phyloP scores from a whole-genome alignment of 2,888 invertebrate species.

The Euzophera pinguis region DNA sequence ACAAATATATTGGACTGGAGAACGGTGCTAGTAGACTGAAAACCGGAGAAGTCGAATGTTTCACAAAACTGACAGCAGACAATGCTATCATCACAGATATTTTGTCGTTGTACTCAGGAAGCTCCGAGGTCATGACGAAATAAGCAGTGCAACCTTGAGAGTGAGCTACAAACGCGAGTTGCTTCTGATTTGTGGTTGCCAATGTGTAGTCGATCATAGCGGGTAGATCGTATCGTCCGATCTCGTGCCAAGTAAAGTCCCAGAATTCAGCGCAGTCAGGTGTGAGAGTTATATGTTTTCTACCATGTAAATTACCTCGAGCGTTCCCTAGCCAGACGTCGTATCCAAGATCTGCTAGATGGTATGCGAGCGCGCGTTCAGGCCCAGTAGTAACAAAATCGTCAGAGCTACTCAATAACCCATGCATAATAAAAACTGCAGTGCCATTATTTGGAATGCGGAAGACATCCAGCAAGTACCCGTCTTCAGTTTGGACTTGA shows the following conservation, averaged over 20 bases:
- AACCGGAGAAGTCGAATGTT: background rate
- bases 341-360: background rate
- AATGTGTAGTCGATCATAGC: constrained; percentile 81
- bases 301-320: constrained; percentile 12
- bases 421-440: background rate
- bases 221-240: constrained; percentile 82
- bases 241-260: constrained; percentile 81
- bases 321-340: constrained; percentile 19
- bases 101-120: constrained; percentile 22
- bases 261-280: constrained; percentile 22
- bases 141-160: constrained; percentile 1
- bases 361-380: background rate
- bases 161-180: background rate
- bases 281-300: background rate
- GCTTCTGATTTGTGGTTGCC: background rate
- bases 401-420: background rate
- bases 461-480: background rate
- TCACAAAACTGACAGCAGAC: background rate
- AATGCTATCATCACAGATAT: constrained; percentile 15
- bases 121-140: constrained; percentile 6
- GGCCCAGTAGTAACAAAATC: background rate
- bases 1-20: background rate
- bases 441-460: constrained; percentile 2
- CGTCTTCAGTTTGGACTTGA: background rate
- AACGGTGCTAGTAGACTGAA: background rate